Conservation (phyloP, 1,140 invertebrate species). For the Wiebesia pumilae region DNA sequence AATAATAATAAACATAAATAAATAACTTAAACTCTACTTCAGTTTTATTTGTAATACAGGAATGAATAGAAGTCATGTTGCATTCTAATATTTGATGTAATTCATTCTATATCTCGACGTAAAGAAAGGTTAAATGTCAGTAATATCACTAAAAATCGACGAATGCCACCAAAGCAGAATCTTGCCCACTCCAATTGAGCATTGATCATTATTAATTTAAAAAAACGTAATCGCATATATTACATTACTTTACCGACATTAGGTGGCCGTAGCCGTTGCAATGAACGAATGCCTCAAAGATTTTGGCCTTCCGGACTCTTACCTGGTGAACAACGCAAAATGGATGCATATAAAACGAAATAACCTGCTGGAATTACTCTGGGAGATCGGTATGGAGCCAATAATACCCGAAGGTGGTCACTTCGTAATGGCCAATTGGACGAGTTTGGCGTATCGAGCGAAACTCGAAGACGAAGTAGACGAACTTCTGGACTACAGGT, state of each 20-base stretch:
- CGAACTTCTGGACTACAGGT: slow-evolving; percentile 88
- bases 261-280: slow-evolving; percentile 93
- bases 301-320: slow-evolving; percentile 86
- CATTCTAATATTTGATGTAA: too few species aligned
- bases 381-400: slow-evolving; percentile 90
- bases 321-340: slow-evolving; percentile 85
- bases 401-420: slow-evolving; percentile 93
- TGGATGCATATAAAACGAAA: slow-evolving; percentile 91
- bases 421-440: slow-evolving; percentile 20
- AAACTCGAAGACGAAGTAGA: slow-evolving; percentile 82
- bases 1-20: too few species aligned
- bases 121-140: too few species aligned
- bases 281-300: slow-evolving; percentile 89
- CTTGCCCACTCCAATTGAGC: too few species aligned
- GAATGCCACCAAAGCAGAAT: too few species aligned
- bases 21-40: too few species aligned
- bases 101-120: too few species aligned
- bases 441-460: slow-evolving; percentile 78
- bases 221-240: too few species aligned
- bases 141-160: too few species aligned
- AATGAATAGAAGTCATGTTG: too few species aligned
- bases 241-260: neutral
- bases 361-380: slow-evolving; percentile 85
- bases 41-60: too few species aligned
- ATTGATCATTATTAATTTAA: too few species aligned